phyloP scores from a whole-genome alignment of 2,888 invertebrate genomes.

The Lottia gigantea region DNA sequence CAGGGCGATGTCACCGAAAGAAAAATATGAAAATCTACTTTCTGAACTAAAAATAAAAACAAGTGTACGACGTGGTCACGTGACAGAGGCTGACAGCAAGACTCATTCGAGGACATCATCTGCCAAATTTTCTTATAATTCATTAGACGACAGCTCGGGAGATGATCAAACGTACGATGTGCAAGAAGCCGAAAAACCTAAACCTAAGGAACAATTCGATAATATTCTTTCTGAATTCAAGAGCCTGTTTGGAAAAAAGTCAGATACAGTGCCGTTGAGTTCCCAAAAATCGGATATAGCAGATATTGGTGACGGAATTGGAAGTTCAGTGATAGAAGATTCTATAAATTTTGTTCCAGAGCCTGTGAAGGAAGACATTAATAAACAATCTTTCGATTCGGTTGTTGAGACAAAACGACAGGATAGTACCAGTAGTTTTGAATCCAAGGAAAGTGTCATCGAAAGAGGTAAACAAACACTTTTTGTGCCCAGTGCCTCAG shows the following conservation, averaged over 20 bases:
- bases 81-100: slow-evolving; percentile 14
- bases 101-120: slow-evolving; percentile 15
- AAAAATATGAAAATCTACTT: background rate
- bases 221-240: background rate
- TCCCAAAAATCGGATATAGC: too few species aligned
- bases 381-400: too few species aligned
- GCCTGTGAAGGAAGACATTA: too few species aligned
- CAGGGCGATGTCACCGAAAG: background rate
- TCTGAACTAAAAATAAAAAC: background rate
- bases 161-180: background rate
- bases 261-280: background rate
- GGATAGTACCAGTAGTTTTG: too few species aligned
- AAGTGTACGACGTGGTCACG: slow-evolving; percentile 16
- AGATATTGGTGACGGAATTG: too few species aligned
- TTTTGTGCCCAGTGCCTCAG: too few species aligned
- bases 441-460: too few species aligned
- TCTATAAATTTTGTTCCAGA: too few species aligned
- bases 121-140: slow-evolving; percentile 13
- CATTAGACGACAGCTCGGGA: background rate
- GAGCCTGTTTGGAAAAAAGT: background rate
- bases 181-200: background rate
- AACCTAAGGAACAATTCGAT: background rate
- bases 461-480: too few species aligned
- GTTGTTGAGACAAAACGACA: too few species aligned
- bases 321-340: too few species aligned